These are phyloP conservation scores for Ochotona curzoniae DNA, from an alignment of 2,113 vertebrate species.

Conservation along the genomic window DNA sequence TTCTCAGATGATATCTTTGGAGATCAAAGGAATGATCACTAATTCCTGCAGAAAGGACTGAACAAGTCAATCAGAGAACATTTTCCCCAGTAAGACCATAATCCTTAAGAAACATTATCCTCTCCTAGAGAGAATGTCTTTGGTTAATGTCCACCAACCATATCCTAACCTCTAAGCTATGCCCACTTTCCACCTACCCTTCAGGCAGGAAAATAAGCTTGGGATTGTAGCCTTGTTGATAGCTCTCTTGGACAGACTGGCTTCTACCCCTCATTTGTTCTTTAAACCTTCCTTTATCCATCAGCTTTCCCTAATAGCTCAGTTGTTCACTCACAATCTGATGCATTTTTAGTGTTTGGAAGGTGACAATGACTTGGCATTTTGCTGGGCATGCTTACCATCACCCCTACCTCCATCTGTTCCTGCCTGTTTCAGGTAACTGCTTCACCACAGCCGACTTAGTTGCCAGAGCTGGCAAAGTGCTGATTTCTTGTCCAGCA, in stretches of 20 bases:
- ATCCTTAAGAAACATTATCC: background rate
- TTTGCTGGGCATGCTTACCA: background rate
- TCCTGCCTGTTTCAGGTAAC: conserved; percentile 42
- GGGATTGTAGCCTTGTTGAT: background rate
- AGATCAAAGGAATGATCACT: background rate
- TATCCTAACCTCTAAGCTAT: background rate
- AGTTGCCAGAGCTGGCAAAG: background rate
- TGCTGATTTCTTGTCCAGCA: conserved; percentile 6
- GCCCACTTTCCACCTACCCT: background rate
- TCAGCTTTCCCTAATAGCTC: background rate
- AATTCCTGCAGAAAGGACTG: background rate
- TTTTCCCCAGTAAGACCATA: background rate
- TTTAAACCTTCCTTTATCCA: background rate
- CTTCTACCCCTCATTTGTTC: background rate
- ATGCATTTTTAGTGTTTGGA: conserved; percentile 19
- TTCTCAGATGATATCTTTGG: background rate
- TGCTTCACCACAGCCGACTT: background rate
- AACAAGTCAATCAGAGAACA: background rate
- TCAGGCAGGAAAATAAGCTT: background rate
- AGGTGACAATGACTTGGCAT: conserved; percentile 31
- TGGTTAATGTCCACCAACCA: background rate
- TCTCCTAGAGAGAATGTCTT: background rate
- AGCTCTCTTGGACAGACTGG: background rate
- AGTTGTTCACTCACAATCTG: background rate
- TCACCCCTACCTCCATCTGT: background rate